Percentiles rank a stretch among this genome's conserved stretches.
Evolutionary conservation across 2,113 vertebrate species (phyloP).

Genomic region (Oplegnathus fasciatus): DNA sequence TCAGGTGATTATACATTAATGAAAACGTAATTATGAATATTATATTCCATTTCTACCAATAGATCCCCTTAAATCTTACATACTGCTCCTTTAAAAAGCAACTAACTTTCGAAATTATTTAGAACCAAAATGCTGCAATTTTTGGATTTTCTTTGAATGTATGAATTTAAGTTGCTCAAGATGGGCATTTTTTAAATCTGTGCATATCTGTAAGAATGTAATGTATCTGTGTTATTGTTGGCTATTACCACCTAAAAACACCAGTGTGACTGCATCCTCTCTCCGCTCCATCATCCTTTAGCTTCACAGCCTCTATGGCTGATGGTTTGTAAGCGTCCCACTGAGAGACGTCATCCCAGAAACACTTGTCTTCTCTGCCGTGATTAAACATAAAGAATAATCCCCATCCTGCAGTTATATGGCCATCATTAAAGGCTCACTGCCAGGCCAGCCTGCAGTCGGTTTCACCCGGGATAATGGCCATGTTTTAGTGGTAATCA

Average conservation of each 20-base stretch:
- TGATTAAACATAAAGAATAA: conserved; percentile 72
- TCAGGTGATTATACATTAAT: too few relatives aligned
- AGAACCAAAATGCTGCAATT: neutral
- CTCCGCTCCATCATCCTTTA: conserved; percentile 4
- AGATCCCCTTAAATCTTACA: too few relatives aligned
- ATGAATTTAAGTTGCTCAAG: neutral
- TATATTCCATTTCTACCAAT: too few relatives aligned
- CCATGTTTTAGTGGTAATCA: conserved; percentile 69
- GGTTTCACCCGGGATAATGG: conserved; percentile 54
- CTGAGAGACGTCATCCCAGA: conserved; percentile 54
- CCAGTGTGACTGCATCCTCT: conserved; percentile 9
- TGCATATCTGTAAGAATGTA: neutral
- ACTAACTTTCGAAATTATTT: neutral
- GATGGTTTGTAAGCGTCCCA: conserved; percentile 56
- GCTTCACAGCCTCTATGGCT: conserved; percentile 5
- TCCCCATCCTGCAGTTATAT: conserved; percentile 64
- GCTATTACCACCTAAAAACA: conserved; percentile 18
- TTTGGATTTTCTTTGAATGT: neutral
- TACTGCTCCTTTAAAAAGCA: neutral
- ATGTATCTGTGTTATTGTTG: conserved; percentile 17
- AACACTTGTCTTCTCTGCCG: conserved; percentile 59
- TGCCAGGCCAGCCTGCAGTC: conserved; percentile 42
- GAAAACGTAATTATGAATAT: too few relatives aligned
- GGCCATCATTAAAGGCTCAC: conserved; percentile 64
- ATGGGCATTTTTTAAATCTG: neutral